Evolutionary conservation across 2,888 invertebrate genomes (phyloP).

Genomic region (Heteromyza rotundicornis): DNA sequence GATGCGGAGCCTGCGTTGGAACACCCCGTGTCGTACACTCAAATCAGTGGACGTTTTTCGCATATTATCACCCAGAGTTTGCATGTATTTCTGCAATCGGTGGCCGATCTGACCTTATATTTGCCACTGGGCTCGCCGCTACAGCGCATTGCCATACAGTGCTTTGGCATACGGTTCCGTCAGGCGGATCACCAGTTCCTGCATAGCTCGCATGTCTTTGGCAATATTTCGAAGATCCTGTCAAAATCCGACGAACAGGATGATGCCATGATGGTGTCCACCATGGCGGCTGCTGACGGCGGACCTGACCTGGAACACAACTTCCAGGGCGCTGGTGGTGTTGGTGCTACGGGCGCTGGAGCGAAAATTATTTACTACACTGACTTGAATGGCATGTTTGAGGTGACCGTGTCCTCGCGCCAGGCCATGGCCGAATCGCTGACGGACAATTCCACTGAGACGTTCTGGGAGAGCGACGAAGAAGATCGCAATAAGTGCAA

Average conservation of each 20-base stretch:
- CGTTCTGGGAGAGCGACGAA: conserved; percentile 99
- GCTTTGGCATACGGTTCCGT: conserved; percentile 90
- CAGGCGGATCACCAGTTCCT: conserved; percentile 90
- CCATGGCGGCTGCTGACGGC: conserved; percentile 38
- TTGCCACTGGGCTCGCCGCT: conserved; percentile 86
- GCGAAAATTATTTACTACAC: conserved; percentile 55
- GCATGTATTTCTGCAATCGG: conserved; percentile 86
- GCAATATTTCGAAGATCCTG: conserved; percentile 93
- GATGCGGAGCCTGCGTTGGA: conserved; percentile 64
- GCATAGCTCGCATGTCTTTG: conserved; percentile 89
- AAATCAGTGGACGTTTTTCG: conserved; percentile 75
- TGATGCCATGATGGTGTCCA: conserved; percentile 62
- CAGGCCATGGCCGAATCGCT: conserved; percentile 93
- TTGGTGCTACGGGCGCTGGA: conserved; percentile 39
- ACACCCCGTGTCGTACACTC: conserved; percentile 80
- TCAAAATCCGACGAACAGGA: conserved; percentile 86
- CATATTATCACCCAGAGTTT: conserved; percentile 76
- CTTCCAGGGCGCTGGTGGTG: conserved; percentile 29
- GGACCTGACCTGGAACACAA: conserved; percentile 56
- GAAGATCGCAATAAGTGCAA: conserved; percentile 94
- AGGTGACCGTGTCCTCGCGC: conserved; percentile 83
- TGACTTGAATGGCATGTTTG: conserved; percentile 61
- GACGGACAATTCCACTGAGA: conserved; percentile 93
- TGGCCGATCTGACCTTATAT: conserved; percentile 89
- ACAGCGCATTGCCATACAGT: conserved; percentile 90